Base-by-base conservation (phyloP, 37 sponge, comb jelly and placozoan species). In the Amphimedon queenslandica region DNA sequence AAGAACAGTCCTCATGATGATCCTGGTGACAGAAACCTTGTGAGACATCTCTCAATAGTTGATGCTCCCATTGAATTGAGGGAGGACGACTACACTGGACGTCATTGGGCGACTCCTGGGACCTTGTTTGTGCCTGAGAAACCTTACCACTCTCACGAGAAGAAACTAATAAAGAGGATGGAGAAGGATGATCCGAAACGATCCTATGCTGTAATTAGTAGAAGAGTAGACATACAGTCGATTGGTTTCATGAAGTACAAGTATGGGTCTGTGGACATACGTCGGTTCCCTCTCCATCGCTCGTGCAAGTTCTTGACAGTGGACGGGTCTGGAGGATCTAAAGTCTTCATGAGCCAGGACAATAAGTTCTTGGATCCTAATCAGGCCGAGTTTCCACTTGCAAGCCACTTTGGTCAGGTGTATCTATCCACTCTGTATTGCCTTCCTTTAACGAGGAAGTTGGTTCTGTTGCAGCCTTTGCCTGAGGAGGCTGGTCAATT, bases 341-440 rank as follows among this genome's bases (percentile, higher is more conserved):
- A 80, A 72, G 53, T 47, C 13, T 8, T 13, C 53, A 88, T 84
- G 82, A 88, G 93, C 35, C 43, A 41, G 16, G 93, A 92, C 37
- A 88, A 92, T 51, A 58, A 66, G 0, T 47, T 55, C 40, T 70
- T 88, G 3, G 63, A 60, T 0, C 38, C 71, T 23, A 63, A 28
- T 10, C 58, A 67, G 33, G 77, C 39, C 33, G 85, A 92, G 40
- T 36, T 93, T 11, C 94, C 94, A 16, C 71, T 93, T 2, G 94
- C 68, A 8, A 82, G 86, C 64, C 73, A 88, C 55, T 93, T 85
- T 78, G 94, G 83, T 1, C 94, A 93, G 70, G 72, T 71, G 6
- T 82, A 77, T 57, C 70, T 84, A 27, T 61, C 79, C 27, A 69
- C 72, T 0, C 42, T 87, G 35, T 69, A 32, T 39, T 77, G 81